These are phyloP conservation scores for Pristionchus arcanus DNA, from an alignment of 2,888 invertebrate species.

Conservation along the genomic window DNA sequence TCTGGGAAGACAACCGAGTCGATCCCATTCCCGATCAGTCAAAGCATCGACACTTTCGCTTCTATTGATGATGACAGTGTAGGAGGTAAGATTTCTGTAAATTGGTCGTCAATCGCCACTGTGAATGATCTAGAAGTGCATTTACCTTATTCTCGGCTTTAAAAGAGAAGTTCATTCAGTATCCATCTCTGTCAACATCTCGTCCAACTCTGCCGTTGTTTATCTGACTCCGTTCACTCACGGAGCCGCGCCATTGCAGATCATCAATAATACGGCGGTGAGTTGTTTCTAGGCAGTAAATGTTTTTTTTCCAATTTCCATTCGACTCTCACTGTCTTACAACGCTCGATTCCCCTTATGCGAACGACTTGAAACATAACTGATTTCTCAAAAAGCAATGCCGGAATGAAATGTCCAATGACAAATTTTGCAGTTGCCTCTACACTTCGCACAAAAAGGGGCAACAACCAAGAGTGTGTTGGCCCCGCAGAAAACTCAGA, in stretches of 20 bases:
- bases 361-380: background rate
- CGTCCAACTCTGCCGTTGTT: background rate
- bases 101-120: too few species aligned
- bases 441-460: background rate
- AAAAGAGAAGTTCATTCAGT: background rate
- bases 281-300: background rate
- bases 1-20: background rate
- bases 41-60: conserved; percentile 7
- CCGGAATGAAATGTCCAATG: background rate
- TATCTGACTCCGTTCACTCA: background rate
- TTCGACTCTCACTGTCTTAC: background rate
- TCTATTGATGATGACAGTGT: background rate
- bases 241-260: background rate
- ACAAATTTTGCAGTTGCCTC: background rate
- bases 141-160: background rate
- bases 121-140: too few species aligned
- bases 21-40: conserved; percentile 22
- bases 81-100: background rate
- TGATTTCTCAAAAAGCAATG: background rate
- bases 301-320: background rate
- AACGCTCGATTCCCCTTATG: background rate
- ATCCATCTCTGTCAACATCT: background rate
- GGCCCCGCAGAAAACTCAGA: background rate
- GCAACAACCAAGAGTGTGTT: background rate
- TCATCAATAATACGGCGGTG: background rate